phyloP scores from a whole-genome alignment of 1,140 invertebrate genomes.

The Heliconius nattereri region DNA sequence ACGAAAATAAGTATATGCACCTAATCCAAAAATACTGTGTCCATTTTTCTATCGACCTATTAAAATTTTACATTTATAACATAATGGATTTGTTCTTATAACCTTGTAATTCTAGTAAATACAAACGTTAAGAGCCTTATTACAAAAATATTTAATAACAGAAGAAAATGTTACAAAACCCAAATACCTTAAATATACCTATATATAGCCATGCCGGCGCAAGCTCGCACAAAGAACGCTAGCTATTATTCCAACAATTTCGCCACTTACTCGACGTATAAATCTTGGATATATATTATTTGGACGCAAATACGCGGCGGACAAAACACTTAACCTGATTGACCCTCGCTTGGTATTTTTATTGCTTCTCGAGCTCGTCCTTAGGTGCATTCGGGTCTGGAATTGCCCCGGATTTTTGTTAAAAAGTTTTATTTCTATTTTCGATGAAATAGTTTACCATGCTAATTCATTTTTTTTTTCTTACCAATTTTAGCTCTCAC shows the following conservation, averaged over 20 bases:
- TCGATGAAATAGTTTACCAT: neutral
- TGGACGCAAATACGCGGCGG: conserved; percentile 59
- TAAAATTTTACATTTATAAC: too few species aligned
- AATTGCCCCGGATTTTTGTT: conserved; percentile 42
- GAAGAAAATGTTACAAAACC: conserved; percentile 37
- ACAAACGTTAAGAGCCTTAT: neutral
- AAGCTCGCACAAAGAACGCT: conserved; percentile 37
- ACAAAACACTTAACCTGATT: conserved; percentile 77
- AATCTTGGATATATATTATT: conserved; percentile 71
- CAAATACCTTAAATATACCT: conserved; percentile 34
- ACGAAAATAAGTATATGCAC: too few species aligned
- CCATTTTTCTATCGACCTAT: too few species aligned
- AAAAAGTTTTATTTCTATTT: conserved; percentile 12
- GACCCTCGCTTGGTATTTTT: conserved; percentile 73
- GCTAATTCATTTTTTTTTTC: neutral
- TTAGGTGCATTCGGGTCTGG: conserved; percentile 39
- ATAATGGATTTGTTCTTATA: too few species aligned
- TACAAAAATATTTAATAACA: conserved; percentile 13
- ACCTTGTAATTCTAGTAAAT: too few species aligned
- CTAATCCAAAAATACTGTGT: too few species aligned
- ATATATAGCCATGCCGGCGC: conserved; percentile 27
- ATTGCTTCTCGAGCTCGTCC: conserved; percentile 60
- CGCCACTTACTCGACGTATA: conserved; percentile 61
- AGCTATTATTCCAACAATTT: conserved; percentile 55
- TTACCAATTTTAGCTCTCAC: too few species aligned